Conservation (phyloP, 2,888 invertebrate genomes). For the Sceliomorpha sp. region DNA sequence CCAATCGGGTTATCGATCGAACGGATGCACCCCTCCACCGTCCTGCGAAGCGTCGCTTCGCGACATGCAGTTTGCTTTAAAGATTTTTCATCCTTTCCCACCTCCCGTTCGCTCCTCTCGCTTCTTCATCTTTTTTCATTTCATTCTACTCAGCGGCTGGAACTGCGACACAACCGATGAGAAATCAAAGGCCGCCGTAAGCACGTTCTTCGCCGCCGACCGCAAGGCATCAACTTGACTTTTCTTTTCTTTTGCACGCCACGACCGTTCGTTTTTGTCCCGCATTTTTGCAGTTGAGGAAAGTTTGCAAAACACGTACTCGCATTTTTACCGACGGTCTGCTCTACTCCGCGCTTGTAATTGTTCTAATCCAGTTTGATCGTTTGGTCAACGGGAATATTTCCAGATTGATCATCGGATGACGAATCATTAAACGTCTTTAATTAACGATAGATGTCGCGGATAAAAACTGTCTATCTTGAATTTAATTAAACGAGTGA, state of each 20-base stretch:
- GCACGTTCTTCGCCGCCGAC: constrained; percentile 36
- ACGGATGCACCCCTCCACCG: constrained; percentile 66
- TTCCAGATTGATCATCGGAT: too few species aligned
- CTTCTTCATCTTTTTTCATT: constrained; percentile 36
- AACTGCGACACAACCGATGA: constrained; percentile 51
- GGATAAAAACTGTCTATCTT: too few species aligned
- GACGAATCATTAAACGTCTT: too few species aligned
- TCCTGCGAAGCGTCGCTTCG: constrained; percentile 35
- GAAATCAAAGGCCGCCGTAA: constrained; percentile 45
- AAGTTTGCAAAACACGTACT: constrained; percentile 14
- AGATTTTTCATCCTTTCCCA: constrained; percentile 60
- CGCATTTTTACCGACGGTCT: constrained; percentile 9
- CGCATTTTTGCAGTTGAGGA: constrained; percentile 28
- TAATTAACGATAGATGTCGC: too few species aligned
- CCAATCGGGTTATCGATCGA: constrained; percentile 73
- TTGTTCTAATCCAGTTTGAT: too few species aligned
- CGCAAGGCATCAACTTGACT: constrained; percentile 42
- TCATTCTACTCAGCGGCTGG: constrained; percentile 40
- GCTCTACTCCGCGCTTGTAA: constrained; percentile 47
- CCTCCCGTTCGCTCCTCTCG: constrained; percentile 21
- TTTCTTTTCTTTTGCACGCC: constrained; percentile 37
- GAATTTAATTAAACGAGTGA: too few species aligned
- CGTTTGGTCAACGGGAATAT: too few species aligned
- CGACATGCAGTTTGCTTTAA: constrained; percentile 68
- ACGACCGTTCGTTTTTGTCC: constrained; percentile 19